These are phyloP conservation scores for Bombus waltoni DNA, from an alignment of 1,140 invertebrate species.

Conservation along the genomic window DNA sequence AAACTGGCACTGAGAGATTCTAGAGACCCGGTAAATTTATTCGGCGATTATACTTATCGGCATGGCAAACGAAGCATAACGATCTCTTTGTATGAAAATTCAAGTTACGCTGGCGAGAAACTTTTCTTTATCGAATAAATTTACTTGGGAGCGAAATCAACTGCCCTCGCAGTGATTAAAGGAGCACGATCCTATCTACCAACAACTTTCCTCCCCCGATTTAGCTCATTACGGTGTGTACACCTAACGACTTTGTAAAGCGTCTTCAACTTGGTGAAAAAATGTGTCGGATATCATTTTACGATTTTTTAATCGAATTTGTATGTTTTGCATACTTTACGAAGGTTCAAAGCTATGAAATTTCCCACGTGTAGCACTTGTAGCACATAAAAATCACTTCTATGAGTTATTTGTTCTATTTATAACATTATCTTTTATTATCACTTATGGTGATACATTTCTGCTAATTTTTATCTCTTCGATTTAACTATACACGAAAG, in stretches of 20 bases:
- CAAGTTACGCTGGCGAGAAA: not conserved
- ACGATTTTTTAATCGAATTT: not conserved
- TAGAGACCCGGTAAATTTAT: constrained; percentile 42
- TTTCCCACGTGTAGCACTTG: not conserved
- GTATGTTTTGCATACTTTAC: not conserved
- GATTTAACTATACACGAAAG: not conserved
- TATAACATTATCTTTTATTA: not conserved
- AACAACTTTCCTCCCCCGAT: not conserved
- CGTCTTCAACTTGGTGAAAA: not conserved
- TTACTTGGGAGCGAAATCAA: constrained; percentile 23
- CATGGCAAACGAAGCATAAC: not conserved
- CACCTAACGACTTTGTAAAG: constrained; percentile 13
- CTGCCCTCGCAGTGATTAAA: constrained; percentile 37
- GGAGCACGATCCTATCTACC: constrained; percentile 31
- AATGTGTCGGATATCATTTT: not conserved
- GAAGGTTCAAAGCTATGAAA: not conserved
- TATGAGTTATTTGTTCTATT: not conserved
- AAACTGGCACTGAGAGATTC: constrained; percentile 50
- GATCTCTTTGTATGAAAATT: constrained; percentile 3
- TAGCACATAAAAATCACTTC: not conserved
- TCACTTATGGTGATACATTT: too few relatives aligned
- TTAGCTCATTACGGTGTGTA: not conserved
- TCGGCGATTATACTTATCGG: not conserved
- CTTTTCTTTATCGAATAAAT: constrained; percentile 33
- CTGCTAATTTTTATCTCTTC: too few relatives aligned